phyloP scores from a whole-genome alignment of 2,113 vertebrate species.

The Halcyon malimbica region DNA sequence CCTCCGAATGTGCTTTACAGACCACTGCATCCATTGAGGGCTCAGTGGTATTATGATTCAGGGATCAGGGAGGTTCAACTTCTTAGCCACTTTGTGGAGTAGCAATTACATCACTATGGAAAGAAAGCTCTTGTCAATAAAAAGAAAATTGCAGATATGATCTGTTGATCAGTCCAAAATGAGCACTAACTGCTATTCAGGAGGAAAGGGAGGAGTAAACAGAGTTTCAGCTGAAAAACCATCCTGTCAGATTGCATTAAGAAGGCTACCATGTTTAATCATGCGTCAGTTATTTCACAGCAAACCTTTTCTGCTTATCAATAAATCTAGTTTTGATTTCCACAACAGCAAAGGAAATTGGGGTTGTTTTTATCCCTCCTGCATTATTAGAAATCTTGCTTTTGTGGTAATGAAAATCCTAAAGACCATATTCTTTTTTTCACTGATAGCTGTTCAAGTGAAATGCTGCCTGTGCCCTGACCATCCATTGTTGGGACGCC shows the following conservation, averaged over 20 bases:
- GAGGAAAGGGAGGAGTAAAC: not conserved
- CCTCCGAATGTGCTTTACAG: not conserved
- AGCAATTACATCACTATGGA: not conserved
- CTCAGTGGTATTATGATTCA: not conserved
- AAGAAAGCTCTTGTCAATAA: not conserved
- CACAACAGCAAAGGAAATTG: not conserved
- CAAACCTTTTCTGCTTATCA: not conserved
- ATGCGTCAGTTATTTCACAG: not conserved
- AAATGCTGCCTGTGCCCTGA: not conserved
- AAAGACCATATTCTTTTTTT: not conserved
- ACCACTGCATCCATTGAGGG: not conserved
- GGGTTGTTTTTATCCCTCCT: not conserved
- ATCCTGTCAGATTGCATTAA: not conserved
- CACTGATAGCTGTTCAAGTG: not conserved
- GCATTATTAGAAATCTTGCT: not conserved
- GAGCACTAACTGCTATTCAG: not conserved
- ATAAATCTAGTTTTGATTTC: not conserved
- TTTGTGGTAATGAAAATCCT: not conserved
- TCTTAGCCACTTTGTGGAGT: not conserved
- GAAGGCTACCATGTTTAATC: not conserved
- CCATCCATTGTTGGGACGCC: not conserved
- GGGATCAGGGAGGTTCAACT: not conserved
- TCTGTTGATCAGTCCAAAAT: not conserved
- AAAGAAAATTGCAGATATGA: not conserved
- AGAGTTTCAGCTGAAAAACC: not conserved